phyloP scores from a whole-genome alignment of 2,113 vertebrate genomes.

The Theristicus caerulescens region DNA sequence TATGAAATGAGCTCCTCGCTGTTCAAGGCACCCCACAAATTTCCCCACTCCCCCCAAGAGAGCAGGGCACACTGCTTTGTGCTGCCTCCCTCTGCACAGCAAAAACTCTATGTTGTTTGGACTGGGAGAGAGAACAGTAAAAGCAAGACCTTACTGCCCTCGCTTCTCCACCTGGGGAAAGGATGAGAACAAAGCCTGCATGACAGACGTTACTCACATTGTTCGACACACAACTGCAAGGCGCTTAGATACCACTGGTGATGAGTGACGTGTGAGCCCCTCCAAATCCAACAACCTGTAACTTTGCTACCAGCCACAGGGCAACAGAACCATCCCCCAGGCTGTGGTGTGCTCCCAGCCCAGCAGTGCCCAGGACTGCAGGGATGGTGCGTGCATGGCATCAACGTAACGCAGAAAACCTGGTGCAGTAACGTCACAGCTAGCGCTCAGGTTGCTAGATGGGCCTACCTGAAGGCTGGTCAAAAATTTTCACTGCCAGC shows the following conservation, averaged over 20 bases:
- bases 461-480: neutral
- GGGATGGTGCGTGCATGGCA: neutral
- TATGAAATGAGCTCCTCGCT: neutral
- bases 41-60: neutral
- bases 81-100: neutral
- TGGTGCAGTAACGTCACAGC: neutral
- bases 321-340: neutral
- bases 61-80: neutral
- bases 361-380: neutral
- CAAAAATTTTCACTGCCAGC: neutral
- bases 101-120: neutral
- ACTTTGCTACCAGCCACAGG: neutral
- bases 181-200: neutral
- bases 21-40: neutral
- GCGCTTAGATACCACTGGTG: accelerated
- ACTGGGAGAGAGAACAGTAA: neutral
- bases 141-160: neutral
- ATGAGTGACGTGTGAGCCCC: accelerated
- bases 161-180: neutral
- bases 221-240: neutral
- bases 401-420: neutral
- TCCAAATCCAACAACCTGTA: neutral
- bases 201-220: accelerated
- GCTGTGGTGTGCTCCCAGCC: neutral
- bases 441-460: accelerated